Conservation (phyloP, 2,888 invertebrate genomes). For the Ormia ochracea region DNA sequence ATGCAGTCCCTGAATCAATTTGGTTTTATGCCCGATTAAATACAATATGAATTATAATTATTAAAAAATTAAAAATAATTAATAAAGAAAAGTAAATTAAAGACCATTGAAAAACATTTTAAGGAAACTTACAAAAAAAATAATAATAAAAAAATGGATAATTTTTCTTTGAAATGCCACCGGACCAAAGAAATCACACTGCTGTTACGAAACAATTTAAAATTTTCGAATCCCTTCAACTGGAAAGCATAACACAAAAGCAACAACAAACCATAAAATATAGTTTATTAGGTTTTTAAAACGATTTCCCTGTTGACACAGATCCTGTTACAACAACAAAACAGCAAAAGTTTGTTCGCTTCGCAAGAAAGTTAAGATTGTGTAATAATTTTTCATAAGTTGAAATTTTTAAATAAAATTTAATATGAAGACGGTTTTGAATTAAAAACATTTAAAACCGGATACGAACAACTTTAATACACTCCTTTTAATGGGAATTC, state of each 20-base stretch:
- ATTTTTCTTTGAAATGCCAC: conserved; percentile 10
- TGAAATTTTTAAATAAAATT: too few species aligned
- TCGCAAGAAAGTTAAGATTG: background rate
- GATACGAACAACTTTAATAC: background rate
- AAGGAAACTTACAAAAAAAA: too few species aligned
- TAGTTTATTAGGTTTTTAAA: too few species aligned
- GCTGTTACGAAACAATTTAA: background rate
- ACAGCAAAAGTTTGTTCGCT: background rate
- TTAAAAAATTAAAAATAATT: too few species aligned
- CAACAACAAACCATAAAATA: background rate
- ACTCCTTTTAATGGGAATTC: background rate
- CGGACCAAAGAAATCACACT: conserved; percentile 5
- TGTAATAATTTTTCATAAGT: background rate
- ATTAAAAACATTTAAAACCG: background rate
- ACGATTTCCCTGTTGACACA: conserved; percentile 24
- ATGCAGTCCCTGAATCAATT: too few species aligned
- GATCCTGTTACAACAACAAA: background rate
- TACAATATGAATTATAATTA: too few species aligned
- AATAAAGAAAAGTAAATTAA: too few species aligned
- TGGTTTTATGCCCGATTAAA: too few species aligned
- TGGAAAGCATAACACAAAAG: background rate
- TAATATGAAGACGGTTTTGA: background rate
- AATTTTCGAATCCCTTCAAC: background rate
- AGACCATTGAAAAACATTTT: too few species aligned
- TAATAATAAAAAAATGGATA: too few species aligned